Percentiles rank a stretch among this genome's conserved stretches.
These are phyloP conservation scores for Ophion ventricosus DNA, from an alignment of 2,888 invertebrate species.

Conservation along the genomic window DNA sequence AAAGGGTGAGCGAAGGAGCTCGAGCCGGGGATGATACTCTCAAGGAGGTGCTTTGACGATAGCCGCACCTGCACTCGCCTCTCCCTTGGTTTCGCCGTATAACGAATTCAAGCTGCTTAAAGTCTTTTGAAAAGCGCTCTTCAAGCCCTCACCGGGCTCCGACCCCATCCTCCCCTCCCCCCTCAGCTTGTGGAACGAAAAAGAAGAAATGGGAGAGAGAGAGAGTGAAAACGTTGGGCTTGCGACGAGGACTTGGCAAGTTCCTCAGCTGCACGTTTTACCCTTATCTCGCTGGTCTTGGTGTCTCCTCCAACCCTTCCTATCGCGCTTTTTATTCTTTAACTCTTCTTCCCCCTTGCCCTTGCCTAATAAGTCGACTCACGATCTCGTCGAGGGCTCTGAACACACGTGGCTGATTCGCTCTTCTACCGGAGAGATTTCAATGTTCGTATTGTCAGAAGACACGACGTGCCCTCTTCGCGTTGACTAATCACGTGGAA, in stretches of 20 bases:
- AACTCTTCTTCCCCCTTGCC: background rate
- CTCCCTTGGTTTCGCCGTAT: slow-evolving; percentile 9
- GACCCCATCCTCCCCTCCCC: background rate
- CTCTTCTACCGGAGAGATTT: too few relatives aligned
- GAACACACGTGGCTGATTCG: too few relatives aligned
- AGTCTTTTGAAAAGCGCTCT: slow-evolving; percentile 57
- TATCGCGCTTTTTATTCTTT: background rate
- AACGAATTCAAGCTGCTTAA: slow-evolving; percentile 53
- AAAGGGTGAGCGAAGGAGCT: slow-evolving; percentile 37
- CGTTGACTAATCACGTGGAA: too few relatives aligned
- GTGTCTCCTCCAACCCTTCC: slow-evolving; percentile 2
- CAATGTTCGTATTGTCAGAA: too few relatives aligned
- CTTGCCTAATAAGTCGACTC: too few relatives aligned
- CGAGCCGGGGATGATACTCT: slow-evolving; percentile 34
- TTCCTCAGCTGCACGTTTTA: slow-evolving; percentile 36
- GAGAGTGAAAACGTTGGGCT: background rate
- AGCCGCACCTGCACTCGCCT: slow-evolving; percentile 43
- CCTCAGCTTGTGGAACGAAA: background rate
- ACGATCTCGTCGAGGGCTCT: too few relatives aligned
- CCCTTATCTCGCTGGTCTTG: background rate
- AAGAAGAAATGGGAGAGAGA: background rate
- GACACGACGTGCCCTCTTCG: too few relatives aligned
- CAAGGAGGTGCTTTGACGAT: slow-evolving; percentile 47
- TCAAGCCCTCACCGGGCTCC: slow-evolving; percentile 37
- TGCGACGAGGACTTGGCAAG: background rate